A percentile compares a stretch with the other conserved stretches of the same genome.
These are phyloP conservation scores for Linurgus olivaceus DNA, from an alignment of 2,797 vertebrate genomes.

Conservation along the genomic window DNA sequence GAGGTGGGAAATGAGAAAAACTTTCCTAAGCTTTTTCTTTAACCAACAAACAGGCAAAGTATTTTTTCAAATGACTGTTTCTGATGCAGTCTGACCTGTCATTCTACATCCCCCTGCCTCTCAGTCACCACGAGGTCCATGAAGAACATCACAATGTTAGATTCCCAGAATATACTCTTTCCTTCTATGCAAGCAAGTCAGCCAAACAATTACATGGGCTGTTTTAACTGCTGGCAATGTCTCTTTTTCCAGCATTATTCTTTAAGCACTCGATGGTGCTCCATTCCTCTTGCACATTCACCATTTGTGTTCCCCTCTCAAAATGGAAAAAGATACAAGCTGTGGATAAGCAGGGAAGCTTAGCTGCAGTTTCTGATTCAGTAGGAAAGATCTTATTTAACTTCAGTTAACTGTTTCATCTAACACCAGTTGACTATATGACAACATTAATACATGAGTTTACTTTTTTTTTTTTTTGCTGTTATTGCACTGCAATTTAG, in stretches of 20 bases:
- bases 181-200: neutral
- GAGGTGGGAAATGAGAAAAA: neutral
- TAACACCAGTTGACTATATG: neutral
- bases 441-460: neutral
- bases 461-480: neutral
- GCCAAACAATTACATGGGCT: neutral
- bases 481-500: neutral
- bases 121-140: neutral
- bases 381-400: neutral
- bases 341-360: neutral
- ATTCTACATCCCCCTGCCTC: neutral
- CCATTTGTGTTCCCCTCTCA: neutral
- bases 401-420: neutral
- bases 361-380: neutral
- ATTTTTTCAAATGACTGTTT: neutral
- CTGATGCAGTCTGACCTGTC: neutral
- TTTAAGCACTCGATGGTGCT: conserved; percentile 25
- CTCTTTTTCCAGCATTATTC: neutral
- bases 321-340: neutral
- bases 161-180: neutral
- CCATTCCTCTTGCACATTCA: neutral
- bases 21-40: neutral
- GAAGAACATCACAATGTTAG: neutral
- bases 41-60: neutral
- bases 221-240: neutral